A percentile compares a stretch with the other conserved stretches of the same genome.
Evolutionary conservation across 2,888 invertebrate species (phyloP).

Genomic region (Apamea epomidion): DNA sequence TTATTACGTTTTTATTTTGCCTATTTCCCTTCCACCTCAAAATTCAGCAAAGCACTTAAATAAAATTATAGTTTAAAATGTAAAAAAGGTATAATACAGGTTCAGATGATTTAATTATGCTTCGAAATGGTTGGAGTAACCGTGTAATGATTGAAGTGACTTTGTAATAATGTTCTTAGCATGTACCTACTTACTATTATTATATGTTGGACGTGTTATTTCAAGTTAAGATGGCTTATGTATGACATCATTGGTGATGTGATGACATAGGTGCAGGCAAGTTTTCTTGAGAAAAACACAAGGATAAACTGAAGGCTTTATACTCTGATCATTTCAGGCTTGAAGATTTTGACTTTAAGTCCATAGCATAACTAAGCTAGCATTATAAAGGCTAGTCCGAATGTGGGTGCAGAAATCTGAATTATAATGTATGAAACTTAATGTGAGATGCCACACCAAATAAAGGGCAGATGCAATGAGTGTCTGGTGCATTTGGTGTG

Average conservation of each 20-base stretch:
- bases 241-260: slow-evolving; percentile 35
- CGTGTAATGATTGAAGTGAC: not conserved
- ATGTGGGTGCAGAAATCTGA: not conserved
- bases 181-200: not conserved
- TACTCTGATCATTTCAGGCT: not conserved
- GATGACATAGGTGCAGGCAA: slow-evolving; percentile 4
- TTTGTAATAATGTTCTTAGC: not conserved
- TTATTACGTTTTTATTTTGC: not conserved
- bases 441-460: not conserved
- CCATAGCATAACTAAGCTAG: not conserved
- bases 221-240: not conserved
- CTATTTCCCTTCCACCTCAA: not conserved
- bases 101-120: slow-evolving; percentile 17
- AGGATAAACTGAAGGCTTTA: not conserved
- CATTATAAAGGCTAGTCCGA: not conserved
- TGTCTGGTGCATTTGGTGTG: no score
- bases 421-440: not conserved
- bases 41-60: not conserved
- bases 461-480: not conserved
- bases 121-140: not conserved
- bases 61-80: not conserved
- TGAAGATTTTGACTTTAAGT: not conserved
- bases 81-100: not conserved
- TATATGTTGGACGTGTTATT: slow-evolving; percentile 13
- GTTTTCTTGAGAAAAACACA: not conserved